Evolutionary conservation across 1,140 invertebrate species (phyloP), one percentile per base, ranked within the genome.

Genomic region (Cephus cinctus): DNA sequence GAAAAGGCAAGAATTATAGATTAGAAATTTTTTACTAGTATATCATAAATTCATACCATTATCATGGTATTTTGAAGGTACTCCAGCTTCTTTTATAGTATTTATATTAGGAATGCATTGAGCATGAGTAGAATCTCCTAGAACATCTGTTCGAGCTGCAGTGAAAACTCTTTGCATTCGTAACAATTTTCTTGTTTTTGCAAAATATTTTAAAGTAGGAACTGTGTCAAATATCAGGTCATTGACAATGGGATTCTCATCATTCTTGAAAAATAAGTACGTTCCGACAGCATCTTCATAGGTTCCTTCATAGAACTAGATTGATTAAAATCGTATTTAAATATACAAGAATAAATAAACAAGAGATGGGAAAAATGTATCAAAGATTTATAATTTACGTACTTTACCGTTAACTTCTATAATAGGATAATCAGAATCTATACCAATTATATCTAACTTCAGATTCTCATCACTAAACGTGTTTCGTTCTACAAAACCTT

Each of bases 371-470:
- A 22, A 3, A 19, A n/a, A 14, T 22, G 15, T 40, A 38, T 23
- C 4, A 35, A 42, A 49, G 43, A 12, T 31, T 23, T 35, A 23
- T 12, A 32, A 39, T 25, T 31, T 42, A 45, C 30, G 43, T 64
- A 81, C 77, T 36, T 70, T 78, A 9, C 78, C 79, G 65, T 81
- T 80, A 5, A 81, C 63, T 61, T 79, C 74, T 47, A 80, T 79
- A 53, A 80, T 68, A 2, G 80, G 80, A 54, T 74, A 68, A n/a
- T 79, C 74, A 4, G 69, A 74, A 36, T 81, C 80, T 39, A 81
- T 57, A 20, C 78, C 80, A 43, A 80, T 76, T 55, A 81, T 71
- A 18, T 76, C 72, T 15, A 76, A 54, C 54, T 73, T 62, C 4
- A 76, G 57, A 50, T 73, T 61, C 47, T 65, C 53, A 41, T 65